phyloP scores from a whole-genome alignment of 2,888 invertebrate species.

The Drosophila parthenogenetica region DNA sequence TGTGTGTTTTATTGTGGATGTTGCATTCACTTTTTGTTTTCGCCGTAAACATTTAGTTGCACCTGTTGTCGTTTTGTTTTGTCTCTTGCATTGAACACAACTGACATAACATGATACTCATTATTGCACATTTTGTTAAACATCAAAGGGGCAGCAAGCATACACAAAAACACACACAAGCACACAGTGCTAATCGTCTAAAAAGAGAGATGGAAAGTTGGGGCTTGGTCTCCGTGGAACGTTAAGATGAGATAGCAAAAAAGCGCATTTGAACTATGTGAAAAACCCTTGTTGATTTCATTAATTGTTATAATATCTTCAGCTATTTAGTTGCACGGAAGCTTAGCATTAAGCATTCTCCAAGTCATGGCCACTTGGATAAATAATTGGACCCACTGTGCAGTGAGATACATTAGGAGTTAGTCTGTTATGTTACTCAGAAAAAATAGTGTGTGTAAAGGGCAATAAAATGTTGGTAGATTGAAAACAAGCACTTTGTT shows the following conservation, averaged over 20 bases:
- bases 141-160: constrained; percentile 29
- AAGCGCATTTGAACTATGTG: constrained; percentile 28
- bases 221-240: constrained; percentile 4
- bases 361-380: constrained; percentile 57
- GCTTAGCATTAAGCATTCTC: constrained; percentile 60
- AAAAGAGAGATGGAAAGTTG: constrained; percentile 63
- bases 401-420: background rate
- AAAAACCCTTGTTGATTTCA: constrained; percentile 58
- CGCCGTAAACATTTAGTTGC: constrained; percentile 21
- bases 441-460: background rate
- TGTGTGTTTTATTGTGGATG: constrained; percentile 30
- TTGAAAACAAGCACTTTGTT: no score
- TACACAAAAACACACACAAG: background rate
- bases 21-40: constrained; percentile 49
- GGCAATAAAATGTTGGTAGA: background rate
- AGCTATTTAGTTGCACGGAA: constrained; percentile 50
- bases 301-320: constrained; percentile 64
- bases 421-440: background rate
- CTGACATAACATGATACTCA: constrained; percentile 72
- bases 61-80: constrained; percentile 46
- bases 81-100: constrained; percentile 41
- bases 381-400: constrained; percentile 31
- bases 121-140: constrained; percentile 63
- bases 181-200: constrained; percentile 6
- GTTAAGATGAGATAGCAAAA: constrained; percentile 59